A percentile compares a stretch with the other conserved stretches of the same genome.
Evolutionary conservation across 2,888 invertebrate species (phyloP).

Genomic region (Lochmaea capreae): DNA sequence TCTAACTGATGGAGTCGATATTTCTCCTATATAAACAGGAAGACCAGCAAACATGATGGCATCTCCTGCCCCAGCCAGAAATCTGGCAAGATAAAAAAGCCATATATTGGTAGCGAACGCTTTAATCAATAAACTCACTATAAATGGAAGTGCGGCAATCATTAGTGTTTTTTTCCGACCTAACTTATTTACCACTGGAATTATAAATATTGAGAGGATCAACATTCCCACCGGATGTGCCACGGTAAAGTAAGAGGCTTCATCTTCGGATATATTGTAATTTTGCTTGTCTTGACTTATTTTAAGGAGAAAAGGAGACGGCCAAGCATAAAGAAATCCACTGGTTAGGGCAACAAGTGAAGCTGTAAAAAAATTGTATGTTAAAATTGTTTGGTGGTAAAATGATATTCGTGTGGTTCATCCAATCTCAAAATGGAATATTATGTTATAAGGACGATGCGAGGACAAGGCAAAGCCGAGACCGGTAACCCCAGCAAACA

Average conservation of each 20-base stretch:
- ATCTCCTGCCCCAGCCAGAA: constrained; percentile 51
- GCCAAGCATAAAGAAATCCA: constrained; percentile 54
- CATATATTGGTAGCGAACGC: constrained; percentile 14
- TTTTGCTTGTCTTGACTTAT: constrained; percentile 54
- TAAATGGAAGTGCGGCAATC: constrained; percentile 49
- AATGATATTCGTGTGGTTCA: too few species aligned
- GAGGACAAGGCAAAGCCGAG: too few species aligned
- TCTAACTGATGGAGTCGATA: constrained; percentile 46
- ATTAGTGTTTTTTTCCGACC: constrained; percentile 55
- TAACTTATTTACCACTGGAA: constrained; percentile 50
- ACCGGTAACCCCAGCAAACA: too few species aligned
- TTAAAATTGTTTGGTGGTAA: too few species aligned
- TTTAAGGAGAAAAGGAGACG: constrained; percentile 59
- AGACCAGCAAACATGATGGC: constrained; percentile 43
- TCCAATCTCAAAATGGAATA: too few species aligned
- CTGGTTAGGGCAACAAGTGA: constrained; percentile 45
- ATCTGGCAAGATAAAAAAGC: constrained; percentile 53
- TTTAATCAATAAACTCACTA: not conserved
- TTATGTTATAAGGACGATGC: too few species aligned
- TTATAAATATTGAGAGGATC: constrained; percentile 19
- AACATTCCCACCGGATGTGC: constrained; percentile 54
- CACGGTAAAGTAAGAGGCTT: constrained; percentile 58
- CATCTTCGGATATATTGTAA: constrained; percentile 55
- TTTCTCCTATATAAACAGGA: constrained; percentile 52
- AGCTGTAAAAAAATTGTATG: constrained; percentile 36